These are phyloP conservation scores for Chalcosyrphus nemorum DNA, from an alignment of 2,888 invertebrate genomes.

Conservation along the genomic window DNA sequence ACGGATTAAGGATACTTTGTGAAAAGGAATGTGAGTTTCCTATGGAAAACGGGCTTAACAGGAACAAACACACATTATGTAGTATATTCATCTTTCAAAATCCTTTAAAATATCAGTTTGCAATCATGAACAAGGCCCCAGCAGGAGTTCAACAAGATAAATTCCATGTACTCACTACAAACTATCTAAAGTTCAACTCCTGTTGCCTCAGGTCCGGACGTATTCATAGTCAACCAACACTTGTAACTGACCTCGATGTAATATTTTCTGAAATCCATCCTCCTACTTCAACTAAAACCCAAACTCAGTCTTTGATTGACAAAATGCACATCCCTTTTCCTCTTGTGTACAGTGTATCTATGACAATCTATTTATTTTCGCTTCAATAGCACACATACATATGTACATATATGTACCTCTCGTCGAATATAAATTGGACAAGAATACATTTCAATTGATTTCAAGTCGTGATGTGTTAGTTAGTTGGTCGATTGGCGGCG, in stretches of 20 bases:
- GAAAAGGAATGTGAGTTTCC: no score
- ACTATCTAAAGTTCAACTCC: no score
- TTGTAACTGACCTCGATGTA: neutral
- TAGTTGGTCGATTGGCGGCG: neutral
- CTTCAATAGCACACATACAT: neutral
- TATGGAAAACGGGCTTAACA: no score
- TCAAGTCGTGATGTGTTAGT: neutral
- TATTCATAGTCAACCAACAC: neutral
- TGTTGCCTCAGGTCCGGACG: no score
- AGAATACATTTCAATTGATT: constrained; percentile 29
- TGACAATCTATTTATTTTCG: constrained; percentile 16
- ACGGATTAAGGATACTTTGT: no score
- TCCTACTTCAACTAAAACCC: neutral
- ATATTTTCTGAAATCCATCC: neutral
- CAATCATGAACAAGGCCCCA: no score
- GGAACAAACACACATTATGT: no score
- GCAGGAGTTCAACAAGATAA: no score
- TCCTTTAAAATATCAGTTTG: no score
- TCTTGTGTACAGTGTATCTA: neutral
- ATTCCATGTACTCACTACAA: no score
- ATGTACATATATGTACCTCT: no score
- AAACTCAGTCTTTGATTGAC: neutral
- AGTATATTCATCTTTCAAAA: no score
- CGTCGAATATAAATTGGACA: constrained; percentile 23
- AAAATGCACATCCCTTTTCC: neutral